phyloP scores from a whole-genome alignment of 1,140 invertebrate genomes.

The Zaprionus davidi region DNA sequence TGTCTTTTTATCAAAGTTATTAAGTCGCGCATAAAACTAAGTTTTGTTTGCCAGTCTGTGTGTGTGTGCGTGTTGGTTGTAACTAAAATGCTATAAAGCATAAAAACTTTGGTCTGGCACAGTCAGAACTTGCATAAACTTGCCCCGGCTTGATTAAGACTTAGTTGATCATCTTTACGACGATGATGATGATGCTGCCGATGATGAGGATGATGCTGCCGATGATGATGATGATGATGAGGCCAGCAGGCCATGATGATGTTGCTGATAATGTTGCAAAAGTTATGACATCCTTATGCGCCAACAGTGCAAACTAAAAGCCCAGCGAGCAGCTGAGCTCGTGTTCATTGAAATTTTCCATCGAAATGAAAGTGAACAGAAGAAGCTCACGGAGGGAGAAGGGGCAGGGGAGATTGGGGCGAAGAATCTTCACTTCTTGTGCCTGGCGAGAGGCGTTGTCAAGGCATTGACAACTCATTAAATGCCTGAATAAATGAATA shows the following conservation, averaged over 20 bases:
- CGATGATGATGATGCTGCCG: conserved; percentile 8
- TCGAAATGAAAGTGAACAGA: conserved; percentile 7
- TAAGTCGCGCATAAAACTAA: conserved; percentile 48
- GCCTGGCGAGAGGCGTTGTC: conserved; percentile 11
- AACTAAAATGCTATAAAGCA: conserved; percentile 45
- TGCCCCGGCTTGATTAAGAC: conserved; percentile 55
- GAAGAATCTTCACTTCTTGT: no score
- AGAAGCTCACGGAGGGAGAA: no score
- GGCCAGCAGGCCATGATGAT: background rate
- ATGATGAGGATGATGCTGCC: background rate
- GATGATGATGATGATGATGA: conserved; percentile 10
- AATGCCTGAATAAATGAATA: conserved; percentile 19
- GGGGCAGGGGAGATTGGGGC: no score
- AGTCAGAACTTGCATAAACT: conserved; percentile 27
- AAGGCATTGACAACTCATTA: conserved; percentile 30
- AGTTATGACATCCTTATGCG: conserved; percentile 14
- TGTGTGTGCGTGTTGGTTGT: conserved; percentile 26
- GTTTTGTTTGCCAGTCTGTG: background rate
- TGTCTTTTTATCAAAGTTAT: conserved; percentile 61
- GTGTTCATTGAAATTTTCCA: conserved; percentile 32
- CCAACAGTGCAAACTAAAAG: background rate
- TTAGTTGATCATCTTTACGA: conserved; percentile 37
- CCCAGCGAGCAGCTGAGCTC: conserved; percentile 2
- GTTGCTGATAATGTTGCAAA: background rate
- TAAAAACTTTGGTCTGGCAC: conserved; percentile 55